A percentile compares a stretch with the other conserved stretches of the same genome.
phyloP scores from a whole-genome alignment of 35 echinoderm and acorn worm species.

The Heliocidaris erythrogramma region DNA sequence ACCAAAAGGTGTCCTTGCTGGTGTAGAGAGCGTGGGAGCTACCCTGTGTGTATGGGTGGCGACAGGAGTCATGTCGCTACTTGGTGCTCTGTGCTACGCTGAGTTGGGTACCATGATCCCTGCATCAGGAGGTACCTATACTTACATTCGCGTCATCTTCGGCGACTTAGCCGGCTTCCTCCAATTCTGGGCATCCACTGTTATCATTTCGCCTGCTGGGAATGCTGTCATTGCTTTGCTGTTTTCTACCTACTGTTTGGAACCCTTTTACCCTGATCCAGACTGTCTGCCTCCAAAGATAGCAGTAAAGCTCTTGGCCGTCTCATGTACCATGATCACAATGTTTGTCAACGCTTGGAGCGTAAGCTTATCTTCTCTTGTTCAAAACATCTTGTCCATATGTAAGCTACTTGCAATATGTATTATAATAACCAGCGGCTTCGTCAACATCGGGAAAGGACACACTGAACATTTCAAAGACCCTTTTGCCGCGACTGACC shows the following conservation, averaged over 20 bases:
- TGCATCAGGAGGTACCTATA: constrained; percentile 38
- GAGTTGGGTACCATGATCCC: constrained; percentile 44
- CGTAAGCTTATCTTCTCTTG: constrained; percentile 14
- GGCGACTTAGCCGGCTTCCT: constrained; percentile 23
- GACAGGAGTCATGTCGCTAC: constrained; percentile 51
- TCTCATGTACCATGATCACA: constrained; percentile 5
- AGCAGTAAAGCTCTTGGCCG: constrained; percentile 14
- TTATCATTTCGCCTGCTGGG: not conserved
- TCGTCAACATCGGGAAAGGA: constrained; percentile 47
- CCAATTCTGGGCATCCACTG: constrained; percentile 10
- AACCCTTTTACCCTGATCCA: constrained; percentile 17
- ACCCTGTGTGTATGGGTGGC: constrained; percentile 69
- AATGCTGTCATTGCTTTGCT: constrained; percentile 35
- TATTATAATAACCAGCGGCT: constrained; percentile 54
- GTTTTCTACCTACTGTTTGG: constrained; percentile 40
- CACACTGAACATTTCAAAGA: constrained; percentile 56
- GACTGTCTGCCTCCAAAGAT: constrained; percentile 7
- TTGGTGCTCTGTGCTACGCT: constrained; percentile 38
- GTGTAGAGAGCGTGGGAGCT: constrained; percentile 61
- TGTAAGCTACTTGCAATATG: constrained; percentile 42
- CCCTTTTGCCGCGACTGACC: constrained; percentile 55
- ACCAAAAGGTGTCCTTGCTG: constrained; percentile 79
- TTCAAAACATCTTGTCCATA: constrained; percentile 27
- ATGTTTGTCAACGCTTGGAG: constrained; percentile 40
- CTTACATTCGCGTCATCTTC: constrained; percentile 24